These are phyloP conservation scores for Onychomys leucogaster DNA, from an alignment of 2,797 vertebrate genomes.

Conservation along the genomic window DNA sequence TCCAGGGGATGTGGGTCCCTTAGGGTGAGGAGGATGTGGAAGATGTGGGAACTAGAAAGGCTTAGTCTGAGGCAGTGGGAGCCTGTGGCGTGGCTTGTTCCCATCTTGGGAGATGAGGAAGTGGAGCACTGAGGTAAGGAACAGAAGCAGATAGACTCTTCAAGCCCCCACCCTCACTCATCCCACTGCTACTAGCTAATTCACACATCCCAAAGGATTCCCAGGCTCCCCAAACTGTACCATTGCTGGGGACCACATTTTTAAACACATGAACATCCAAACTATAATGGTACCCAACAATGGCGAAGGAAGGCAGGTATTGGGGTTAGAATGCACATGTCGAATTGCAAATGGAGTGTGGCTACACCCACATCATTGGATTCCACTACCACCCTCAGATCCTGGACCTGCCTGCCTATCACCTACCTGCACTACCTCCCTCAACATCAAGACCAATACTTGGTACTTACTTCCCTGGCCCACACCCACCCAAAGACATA, in stretches of 20 bases:
- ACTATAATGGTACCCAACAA: background rate
- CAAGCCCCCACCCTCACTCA: background rate
- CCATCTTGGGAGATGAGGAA: background rate
- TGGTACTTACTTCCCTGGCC: background rate
- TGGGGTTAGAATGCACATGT: background rate
- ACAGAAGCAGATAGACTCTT: background rate
- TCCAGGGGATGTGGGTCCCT: background rate
- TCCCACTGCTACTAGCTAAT: background rate
- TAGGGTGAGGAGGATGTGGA: background rate
- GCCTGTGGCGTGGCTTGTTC: background rate
- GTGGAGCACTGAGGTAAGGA: background rate
- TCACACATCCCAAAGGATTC: background rate
- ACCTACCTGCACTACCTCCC: background rate
- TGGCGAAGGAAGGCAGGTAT: background rate
- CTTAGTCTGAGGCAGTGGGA: background rate
- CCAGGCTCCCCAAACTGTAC: too few relatives aligned
- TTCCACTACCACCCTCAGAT: background rate
- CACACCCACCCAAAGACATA: background rate
- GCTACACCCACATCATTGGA: background rate
- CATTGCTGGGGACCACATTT: background rate
- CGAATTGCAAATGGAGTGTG: background rate
- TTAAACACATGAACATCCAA: background rate
- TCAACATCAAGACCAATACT: background rate
- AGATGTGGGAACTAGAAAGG: too few relatives aligned
- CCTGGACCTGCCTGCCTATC: background rate